These are phyloP conservation scores for Desmodus rotundus DNA, from an alignment of 2,113 vertebrate genomes.

Conservation along the genomic window DNA sequence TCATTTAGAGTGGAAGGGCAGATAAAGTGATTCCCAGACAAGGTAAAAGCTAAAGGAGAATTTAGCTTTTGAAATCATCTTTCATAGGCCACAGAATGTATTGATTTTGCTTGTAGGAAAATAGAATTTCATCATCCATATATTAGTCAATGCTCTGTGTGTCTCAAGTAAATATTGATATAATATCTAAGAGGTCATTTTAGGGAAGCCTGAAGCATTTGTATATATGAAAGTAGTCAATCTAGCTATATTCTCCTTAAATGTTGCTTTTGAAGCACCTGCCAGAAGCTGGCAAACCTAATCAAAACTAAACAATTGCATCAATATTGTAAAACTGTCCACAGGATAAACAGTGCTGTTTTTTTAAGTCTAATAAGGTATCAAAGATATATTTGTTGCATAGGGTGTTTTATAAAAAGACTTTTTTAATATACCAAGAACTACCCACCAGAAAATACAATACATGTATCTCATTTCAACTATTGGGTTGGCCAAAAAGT, in stretches of 20 bases:
- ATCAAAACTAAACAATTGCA: neutral
- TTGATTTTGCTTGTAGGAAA: conserved; percentile 53
- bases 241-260: neutral
- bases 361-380: neutral
- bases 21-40: no score
- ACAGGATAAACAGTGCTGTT: neutral
- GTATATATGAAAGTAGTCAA: conserved; percentile 9
- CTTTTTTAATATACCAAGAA: neutral
- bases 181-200: conserved; percentile 23
- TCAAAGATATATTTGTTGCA: neutral
- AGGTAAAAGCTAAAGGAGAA: no score
- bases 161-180: neutral
- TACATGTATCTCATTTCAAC: neutral
- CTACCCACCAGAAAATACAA: neutral
- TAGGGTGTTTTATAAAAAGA: neutral
- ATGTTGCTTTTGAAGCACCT: neutral
- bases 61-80: neutral
- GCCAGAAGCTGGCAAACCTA: neutral
- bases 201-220: neutral
- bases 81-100: conserved; percentile 14
- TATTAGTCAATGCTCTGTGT: neutral
- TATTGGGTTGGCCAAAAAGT: no score
- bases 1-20: no score
- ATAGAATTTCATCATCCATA: conserved; percentile 16
- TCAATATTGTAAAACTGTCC: neutral